phyloP scores from a whole-genome alignment of 2,888 invertebrate species.

The Achlya flavicornis region DNA sequence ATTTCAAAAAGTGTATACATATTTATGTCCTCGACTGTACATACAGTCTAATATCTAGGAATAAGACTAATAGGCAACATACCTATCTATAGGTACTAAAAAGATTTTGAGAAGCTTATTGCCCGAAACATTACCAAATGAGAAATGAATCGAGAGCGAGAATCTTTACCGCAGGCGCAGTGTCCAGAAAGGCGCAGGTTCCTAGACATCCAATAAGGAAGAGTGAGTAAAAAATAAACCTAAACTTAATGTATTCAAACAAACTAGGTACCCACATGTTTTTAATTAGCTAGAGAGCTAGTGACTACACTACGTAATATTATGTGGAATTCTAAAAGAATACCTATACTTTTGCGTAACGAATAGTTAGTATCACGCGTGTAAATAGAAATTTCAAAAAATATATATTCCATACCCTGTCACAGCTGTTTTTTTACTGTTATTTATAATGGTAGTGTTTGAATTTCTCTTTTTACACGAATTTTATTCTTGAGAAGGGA shows the following conservation, averaged over 20 bases:
- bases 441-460: neutral
- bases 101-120: too few relatives aligned
- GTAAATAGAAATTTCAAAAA: slow-evolving; percentile 12
- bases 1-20: too few relatives aligned
- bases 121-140: too few relatives aligned
- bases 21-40: too few relatives aligned
- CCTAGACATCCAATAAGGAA: too few relatives aligned
- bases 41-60: too few relatives aligned
- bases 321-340: neutral
- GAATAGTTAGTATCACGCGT: neutral
- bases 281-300: neutral
- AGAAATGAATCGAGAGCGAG: too few relatives aligned
- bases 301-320: neutral
- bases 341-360: slow-evolving; percentile 5
- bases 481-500: neutral
- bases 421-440: slow-evolving; percentile 1
- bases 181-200: too few relatives aligned
- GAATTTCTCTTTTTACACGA: neutral
- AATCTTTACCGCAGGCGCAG: too few relatives aligned
- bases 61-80: too few relatives aligned
- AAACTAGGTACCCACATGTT: neutral
- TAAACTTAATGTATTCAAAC: neutral
- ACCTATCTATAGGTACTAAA: too few relatives aligned
- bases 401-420: neutral
- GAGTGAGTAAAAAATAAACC: too few relatives aligned